Base-by-base conservation (phyloP, 2,797 vertebrate genomes). In the Gila robusta region DNA sequence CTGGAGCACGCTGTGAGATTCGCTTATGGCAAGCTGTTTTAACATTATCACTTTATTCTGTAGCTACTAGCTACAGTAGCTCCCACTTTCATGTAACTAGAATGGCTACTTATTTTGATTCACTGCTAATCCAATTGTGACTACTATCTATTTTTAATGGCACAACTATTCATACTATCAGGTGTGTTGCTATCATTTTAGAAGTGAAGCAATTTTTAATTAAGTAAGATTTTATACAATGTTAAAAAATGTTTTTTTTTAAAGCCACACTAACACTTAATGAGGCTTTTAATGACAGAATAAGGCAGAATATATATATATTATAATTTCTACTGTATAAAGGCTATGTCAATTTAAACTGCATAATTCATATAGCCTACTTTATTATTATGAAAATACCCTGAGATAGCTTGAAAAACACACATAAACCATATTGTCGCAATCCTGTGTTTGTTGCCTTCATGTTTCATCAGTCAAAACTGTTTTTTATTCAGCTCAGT, bases 11-110 rank as follows among this genome's bases (percentile, higher is more conserved):
- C 47, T 54, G 26, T 41, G 82, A 32, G 64, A 41, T 54, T 84
- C 16, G n/a, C 49, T 32, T 52, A 69, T 81, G 79, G 79, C 79
- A 81, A 81, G 79, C 79, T 5, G 28, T 2, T 0, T 69, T 81
- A 2, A 69, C 19, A 49, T 62, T 19, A 28, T 62, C n/a, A 37
- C 14, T 28, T 52, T 41, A 26, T 10, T 6, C 47, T 49, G 16
- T 17, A 39, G 23, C 7, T 62, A n/a, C n/a, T n/a, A n/a, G 14
- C 28, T 69, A 69, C 19, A 32, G 32, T n/a, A n/a, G 23, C 7
- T 62, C 5, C 11, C 10, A 37, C 49, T 7, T 23, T 52, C 19
- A n/a, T n/a, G 21, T 37, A n/a, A n/a, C 32, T 14, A 16, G 74
- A 7, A 66, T 6, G 26, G 14, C 64, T 32, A n/a, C 19, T 23